These are phyloP conservation scores for Speoplatyrhinus poulsoni DNA, from an alignment of 2,113 vertebrate genomes.

Conservation along the genomic window DNA sequence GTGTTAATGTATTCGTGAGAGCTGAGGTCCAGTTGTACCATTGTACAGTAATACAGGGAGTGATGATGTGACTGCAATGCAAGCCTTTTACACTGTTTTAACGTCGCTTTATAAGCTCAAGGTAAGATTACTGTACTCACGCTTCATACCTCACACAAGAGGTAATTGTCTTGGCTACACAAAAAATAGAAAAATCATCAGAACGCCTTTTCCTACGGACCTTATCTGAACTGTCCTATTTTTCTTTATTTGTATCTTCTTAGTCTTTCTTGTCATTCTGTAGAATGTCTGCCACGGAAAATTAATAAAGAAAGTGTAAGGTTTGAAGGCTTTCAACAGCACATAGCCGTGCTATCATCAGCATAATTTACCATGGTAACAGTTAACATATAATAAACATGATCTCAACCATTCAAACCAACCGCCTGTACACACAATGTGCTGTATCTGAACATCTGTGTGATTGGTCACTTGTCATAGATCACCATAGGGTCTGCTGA, in stretches of 20 bases:
- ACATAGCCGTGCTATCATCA: background rate
- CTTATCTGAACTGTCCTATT: constrained; percentile 92
- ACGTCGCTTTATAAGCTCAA: constrained; percentile 2
- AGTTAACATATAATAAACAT: too few relatives aligned
- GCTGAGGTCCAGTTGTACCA: too few relatives aligned
- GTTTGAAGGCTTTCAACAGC: background rate
- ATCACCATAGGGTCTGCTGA: background rate
- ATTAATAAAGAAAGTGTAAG: constrained; percentile 43
- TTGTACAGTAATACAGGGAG: background rate
- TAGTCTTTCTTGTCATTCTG: background rate
- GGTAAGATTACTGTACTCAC: background rate
- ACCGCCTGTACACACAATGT: too few relatives aligned
- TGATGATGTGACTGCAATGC: constrained; percentile 43
- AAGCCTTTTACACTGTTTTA: constrained; percentile 23
- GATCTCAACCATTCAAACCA: too few relatives aligned
- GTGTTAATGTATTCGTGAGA: too few relatives aligned
- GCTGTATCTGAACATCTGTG: too few relatives aligned
- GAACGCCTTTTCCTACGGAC: constrained; percentile 82
- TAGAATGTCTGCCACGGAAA: constrained; percentile 54
- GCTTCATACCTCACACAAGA: background rate
- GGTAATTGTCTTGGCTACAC: constrained; percentile 53
- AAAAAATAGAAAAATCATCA: constrained; percentile 88
- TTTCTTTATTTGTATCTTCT: constrained; percentile 76
- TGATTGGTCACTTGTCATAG: too few relatives aligned
- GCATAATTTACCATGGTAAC: background rate